Percentiles rank a stretch among this genome's conserved stretches.
phyloP scores from a whole-genome alignment of 37 sponge, comb jelly and placozoan genomes.

The Eunapius fragilis region DNA sequence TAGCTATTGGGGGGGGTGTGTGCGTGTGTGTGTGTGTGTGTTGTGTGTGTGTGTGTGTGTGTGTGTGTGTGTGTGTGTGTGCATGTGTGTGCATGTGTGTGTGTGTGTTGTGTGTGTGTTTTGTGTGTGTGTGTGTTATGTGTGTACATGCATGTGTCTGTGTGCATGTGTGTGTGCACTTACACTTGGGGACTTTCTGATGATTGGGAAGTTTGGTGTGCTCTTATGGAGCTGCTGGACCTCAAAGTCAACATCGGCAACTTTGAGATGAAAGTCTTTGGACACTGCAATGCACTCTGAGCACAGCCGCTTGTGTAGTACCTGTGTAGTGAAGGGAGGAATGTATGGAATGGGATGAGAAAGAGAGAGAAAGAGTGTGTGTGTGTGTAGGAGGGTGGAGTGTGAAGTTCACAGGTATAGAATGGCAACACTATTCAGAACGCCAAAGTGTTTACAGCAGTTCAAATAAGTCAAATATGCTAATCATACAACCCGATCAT shows the following conservation, averaged over 20 bases:
- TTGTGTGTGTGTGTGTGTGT: too few relatives aligned
- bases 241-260: slow-evolving; percentile 17
- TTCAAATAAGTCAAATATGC: background rate
- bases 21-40: too few relatives aligned
- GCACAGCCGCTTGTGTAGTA: background rate
- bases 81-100: too few relatives aligned
- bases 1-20: too few relatives aligned
- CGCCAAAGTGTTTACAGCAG: background rate
- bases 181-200: background rate
- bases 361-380: background rate
- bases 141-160: too few relatives aligned
- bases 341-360: background rate
- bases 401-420: background rate
- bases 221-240: background rate
- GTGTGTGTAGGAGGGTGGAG: background rate
- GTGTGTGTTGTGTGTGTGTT: too few relatives aligned
- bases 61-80: too few relatives aligned
- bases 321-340: background rate
- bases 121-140: too few relatives aligned
- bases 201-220: background rate
- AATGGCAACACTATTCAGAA: background rate
- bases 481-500: background rate
- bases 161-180: background rate
- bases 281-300: slow-evolving; percentile 19
- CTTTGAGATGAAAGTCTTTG: slow-evolving; percentile 19